Base-by-base conservation (phyloP, 2,113 vertebrate species). In the Tricholaema leucomelas region DNA sequence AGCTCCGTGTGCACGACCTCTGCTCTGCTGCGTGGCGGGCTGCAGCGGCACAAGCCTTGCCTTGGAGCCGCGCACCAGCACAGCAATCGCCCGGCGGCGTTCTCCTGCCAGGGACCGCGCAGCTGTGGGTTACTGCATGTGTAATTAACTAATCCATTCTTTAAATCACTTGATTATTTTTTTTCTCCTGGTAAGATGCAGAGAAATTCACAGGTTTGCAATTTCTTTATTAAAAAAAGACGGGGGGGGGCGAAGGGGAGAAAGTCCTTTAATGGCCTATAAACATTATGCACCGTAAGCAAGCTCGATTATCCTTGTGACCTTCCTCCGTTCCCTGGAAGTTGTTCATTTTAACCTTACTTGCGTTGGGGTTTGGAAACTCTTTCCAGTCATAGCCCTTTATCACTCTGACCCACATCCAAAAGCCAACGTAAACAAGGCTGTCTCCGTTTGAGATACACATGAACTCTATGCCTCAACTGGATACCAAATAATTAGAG, bases 121-220 rank as follows among this genome's bases (percentile, higher is more conserved):
- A 73, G 55, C 40, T 86, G 50, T 82, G 52, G 71, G 66, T 88
- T 93, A 85, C 88, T 92, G 27, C 59, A 79, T 75, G 58, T 86
- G 78, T 92, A 93, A 95, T 91, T 95, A 94, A 84, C 70, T 85
- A 74, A 95, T 91, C 88, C 76, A 38, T 28, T 60, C 63, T 54
- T 81, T 88, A 46, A 94, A 92, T 70, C 8, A 83, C n/a, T 42
- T 65, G 16, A 17, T 40, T 50, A 50, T 50, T 50, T 50, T 50
- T 48, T 89, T 71, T 65, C 5, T 16, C 54, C 25, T 76, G n/a
- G 31, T 48, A 44, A 5, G 12, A 40, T 55, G 30, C 8, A 77
- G 69, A 15, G 60, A 38, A 69, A 77, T 86, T 54, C 15, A 61
- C 5, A 77, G 11, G 3, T 67, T 85, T 78, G 16, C 14, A 31